Percentiles rank a stretch among this genome's conserved stretches.
phyloP scores from a whole-genome alignment of 2,888 invertebrate species.

The Cephus nigrinus region DNA sequence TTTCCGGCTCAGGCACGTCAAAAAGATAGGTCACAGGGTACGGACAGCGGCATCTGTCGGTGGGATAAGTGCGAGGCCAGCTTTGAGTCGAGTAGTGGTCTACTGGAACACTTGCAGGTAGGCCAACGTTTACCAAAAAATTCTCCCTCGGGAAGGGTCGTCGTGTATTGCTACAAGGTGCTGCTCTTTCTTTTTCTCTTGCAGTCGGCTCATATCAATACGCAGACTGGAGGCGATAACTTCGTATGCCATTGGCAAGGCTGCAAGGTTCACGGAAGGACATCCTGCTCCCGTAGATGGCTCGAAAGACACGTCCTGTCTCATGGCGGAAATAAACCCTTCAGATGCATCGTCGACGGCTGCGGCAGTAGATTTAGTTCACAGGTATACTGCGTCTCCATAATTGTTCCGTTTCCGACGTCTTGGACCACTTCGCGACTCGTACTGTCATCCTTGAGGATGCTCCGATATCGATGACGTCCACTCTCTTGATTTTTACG shows the following conservation, averaged over 20 bases:
- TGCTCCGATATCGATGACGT: not conserved
- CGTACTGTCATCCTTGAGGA: not conserved
- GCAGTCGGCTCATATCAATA: conserved; percentile 84
- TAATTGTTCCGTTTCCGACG: not conserved
- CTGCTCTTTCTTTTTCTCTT: conserved; percentile 43
- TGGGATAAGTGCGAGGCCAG: conserved; percentile 86
- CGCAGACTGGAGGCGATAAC: conserved; percentile 85
- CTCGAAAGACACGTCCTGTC: conserved; percentile 91
- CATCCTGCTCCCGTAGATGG: conserved; percentile 93
- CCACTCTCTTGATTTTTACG: not conserved
- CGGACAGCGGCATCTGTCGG: conserved; percentile 73
- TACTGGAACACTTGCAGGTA: conserved; percentile 90
- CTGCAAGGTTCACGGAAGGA: conserved; percentile 93
- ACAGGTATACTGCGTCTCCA: conserved; percentile 73
- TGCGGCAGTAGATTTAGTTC: conserved; percentile 90
- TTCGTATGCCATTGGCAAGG: conserved; percentile 93
- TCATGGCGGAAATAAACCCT: conserved; percentile 92
- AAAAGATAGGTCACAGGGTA: conserved; percentile 59
- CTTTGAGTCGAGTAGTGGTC: conserved; percentile 83
- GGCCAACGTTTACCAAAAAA: conserved; percentile 25
- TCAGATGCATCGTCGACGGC: conserved; percentile 94
- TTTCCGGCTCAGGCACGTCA: conserved; percentile 73
- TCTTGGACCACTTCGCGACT: not conserved
- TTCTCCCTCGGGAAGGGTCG: not conserved
- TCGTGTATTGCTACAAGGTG: not conserved